These are phyloP conservation scores for Puntigrus tetrazona DNA, from an alignment of 2,113 vertebrate species.

Conservation along the genomic window DNA sequence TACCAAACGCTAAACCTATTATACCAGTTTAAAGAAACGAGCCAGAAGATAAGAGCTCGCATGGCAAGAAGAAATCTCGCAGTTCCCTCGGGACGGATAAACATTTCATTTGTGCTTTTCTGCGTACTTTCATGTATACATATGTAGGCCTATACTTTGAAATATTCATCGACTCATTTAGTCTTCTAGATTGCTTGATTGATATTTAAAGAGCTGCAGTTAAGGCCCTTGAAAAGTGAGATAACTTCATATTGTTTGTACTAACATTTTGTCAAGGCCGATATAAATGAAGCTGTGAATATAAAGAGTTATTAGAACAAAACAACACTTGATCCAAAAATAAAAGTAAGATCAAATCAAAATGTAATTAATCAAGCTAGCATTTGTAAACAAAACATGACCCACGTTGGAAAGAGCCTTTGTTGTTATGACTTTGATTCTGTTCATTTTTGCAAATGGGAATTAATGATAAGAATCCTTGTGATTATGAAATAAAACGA, in stretches of 20 bases:
- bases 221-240: constrained; percentile 16
- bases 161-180: background rate
- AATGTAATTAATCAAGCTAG: constrained; percentile 39
- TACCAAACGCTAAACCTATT: constrained; percentile 5
- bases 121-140: background rate
- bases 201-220: constrained; percentile 22
- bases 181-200: constrained; percentile 24
- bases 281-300: constrained; percentile 52
- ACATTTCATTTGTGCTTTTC: background rate
- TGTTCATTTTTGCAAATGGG: constrained; percentile 32
- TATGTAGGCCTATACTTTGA: constrained; percentile 6
- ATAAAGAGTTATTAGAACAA: constrained; percentile 58
- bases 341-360: constrained; percentile 48
- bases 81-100: background rate
- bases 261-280: background rate
- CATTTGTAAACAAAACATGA: constrained; percentile 46
- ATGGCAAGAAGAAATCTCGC: background rate
- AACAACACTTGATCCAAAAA: constrained; percentile 27
- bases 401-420: constrained; percentile 15
- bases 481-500: constrained; percentile 40
- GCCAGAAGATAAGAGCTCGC: background rate
- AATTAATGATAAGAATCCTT: constrained; percentile 52
- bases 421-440: constrained; percentile 49
- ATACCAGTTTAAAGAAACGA: background rate
- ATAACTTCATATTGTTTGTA: constrained; percentile 5